Percentiles rank a stretch among this genome's conserved stretches.
phyloP scores from a whole-genome alignment of 53 echinoderm and acorn worm species.

The Arbacia lixula region DNA sequence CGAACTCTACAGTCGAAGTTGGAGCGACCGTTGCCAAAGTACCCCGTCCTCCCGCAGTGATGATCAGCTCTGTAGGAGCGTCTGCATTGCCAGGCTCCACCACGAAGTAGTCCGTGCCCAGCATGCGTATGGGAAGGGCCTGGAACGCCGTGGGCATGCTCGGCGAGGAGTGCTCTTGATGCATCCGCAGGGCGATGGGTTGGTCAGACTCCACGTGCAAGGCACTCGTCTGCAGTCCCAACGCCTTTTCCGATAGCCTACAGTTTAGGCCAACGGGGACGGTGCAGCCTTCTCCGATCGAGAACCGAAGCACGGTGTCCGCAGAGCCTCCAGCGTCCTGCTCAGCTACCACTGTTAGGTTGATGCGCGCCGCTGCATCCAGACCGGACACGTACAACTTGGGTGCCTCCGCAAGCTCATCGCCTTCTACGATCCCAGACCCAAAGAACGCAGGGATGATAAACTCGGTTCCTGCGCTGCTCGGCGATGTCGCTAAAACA shows the following conservation, averaged over 20 bases:
- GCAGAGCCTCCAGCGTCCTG: too few species aligned
- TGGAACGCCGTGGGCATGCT: conserved; percentile 33
- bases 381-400: conserved; percentile 36
- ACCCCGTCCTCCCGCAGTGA: conserved; percentile 1
- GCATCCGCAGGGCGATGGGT: conserved; percentile 31
- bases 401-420: conserved; percentile 15
- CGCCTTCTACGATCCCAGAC: not conserved
- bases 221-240: conserved; percentile 3
- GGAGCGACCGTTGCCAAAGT: not conserved
- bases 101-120: conserved; percentile 24
- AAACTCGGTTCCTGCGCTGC: conserved; percentile 18
- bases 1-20: conserved; percentile 4
- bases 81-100: conserved; percentile 20
- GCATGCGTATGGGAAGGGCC: conserved; percentile 20
- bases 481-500: too few species aligned
- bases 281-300: conserved; percentile 44
- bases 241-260: not conserved
- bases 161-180: conserved; percentile 35
- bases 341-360: conserved; percentile 10
- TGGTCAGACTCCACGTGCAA: not conserved
- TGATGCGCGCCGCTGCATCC: conserved; percentile 32
- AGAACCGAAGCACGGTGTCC: conserved; percentile 5
- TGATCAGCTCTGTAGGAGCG: conserved; percentile 8
- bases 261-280: conserved; percentile 38
- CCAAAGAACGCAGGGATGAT: conserved; percentile 33